These are phyloP conservation scores for Drosophila simulans DNA, from an alignment of 1,140 invertebrate species.

Conservation along the genomic window DNA sequence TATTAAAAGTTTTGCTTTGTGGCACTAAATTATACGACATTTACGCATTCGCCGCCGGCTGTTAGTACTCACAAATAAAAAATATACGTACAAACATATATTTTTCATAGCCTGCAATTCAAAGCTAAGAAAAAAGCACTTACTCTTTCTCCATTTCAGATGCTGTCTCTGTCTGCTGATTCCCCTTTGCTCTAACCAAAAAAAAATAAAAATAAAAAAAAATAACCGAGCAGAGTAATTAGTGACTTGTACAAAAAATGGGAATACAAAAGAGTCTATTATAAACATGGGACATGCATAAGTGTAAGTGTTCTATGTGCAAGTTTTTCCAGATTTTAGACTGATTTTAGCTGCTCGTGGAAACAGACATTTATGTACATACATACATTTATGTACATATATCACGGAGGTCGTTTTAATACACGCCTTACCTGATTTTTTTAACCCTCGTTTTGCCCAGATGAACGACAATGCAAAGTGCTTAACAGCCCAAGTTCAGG, in stretches of 20 bases:
- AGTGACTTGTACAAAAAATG: conserved; percentile 47
- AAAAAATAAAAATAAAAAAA: background rate
- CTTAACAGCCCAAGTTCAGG: conserved; percentile 27
- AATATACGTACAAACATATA: background rate
- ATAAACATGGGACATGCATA: conserved; percentile 12
- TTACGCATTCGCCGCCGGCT: conserved; percentile 40
- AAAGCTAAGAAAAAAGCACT: conserved; percentile 55
- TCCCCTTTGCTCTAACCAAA: background rate
- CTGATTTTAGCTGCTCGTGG: conserved; percentile 26
- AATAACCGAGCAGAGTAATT: conserved; percentile 67
- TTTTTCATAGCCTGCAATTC: conserved; percentile 14
- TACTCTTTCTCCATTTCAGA: conserved; percentile 24
- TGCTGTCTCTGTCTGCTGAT: conserved; percentile 3
- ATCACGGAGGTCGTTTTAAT: conserved; percentile 50
- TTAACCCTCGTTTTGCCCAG: background rate
- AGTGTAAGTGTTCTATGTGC: conserved; percentile 32
- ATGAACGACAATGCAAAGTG: conserved; percentile 43
- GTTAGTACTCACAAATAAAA: background rate
- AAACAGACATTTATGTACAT: conserved; percentile 30
- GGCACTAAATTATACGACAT: conserved; percentile 48
- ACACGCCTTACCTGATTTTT: conserved; percentile 17
- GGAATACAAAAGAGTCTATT: conserved; percentile 47
- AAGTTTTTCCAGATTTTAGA: conserved; percentile 38
- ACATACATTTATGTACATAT: background rate
- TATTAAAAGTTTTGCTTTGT: conserved; percentile 67